Conservation (phyloP, 1,140 invertebrate species). For the Eciton burchellii region DNA sequence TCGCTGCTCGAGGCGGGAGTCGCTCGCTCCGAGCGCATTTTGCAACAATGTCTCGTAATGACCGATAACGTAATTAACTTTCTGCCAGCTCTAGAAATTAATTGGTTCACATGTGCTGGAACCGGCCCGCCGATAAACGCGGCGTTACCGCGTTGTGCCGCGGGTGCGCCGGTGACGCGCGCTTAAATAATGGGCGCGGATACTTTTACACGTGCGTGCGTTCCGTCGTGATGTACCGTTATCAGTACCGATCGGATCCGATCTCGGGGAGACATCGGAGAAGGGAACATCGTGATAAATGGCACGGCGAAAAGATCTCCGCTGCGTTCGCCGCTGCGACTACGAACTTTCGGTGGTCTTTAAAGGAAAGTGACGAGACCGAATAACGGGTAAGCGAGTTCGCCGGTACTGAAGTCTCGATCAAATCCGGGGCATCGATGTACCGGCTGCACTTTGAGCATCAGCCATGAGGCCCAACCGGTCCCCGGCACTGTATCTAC, state of each 20-base stretch:
- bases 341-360: constrained; percentile 70
- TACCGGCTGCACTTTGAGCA: constrained; percentile 49
- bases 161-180: constrained; percentile 36
- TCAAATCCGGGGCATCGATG: constrained; percentile 54
- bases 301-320: constrained; percentile 44
- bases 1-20: constrained; percentile 12
- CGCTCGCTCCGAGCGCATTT: constrained; percentile 37
- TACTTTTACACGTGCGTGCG: constrained; percentile 41
- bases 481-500: constrained; percentile 35
- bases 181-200: constrained; percentile 46
- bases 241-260: constrained; percentile 68
- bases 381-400: constrained; percentile 65
- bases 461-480: constrained; percentile 47
- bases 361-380: constrained; percentile 72
- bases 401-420: constrained; percentile 61
- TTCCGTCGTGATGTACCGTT: constrained; percentile 65
- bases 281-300: constrained; percentile 67
- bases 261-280: constrained; percentile 55
- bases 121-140: constrained; percentile 1
- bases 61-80: constrained; percentile 66
- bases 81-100: constrained; percentile 63
- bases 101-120: constrained; percentile 40
- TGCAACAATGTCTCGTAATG: constrained; percentile 48
- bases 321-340: constrained; percentile 8
- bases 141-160: background rate